phyloP scores from a whole-genome alignment of 23 tunicate genomes.

The Oikopleura dioica region DNA sequence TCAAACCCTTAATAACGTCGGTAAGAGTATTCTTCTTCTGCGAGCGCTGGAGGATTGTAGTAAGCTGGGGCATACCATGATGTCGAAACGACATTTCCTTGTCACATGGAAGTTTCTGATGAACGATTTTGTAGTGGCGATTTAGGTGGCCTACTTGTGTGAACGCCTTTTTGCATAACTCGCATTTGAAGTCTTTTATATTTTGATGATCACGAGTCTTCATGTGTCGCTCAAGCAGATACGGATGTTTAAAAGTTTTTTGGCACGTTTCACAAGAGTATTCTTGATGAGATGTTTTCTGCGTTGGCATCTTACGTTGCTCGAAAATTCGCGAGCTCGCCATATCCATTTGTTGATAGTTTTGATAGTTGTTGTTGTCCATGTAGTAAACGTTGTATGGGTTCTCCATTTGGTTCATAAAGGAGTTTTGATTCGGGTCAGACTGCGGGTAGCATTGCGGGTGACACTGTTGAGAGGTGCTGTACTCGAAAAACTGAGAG shows the following conservation, averaged over 20 bases:
- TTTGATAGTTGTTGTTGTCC: no score
- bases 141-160: not conserved
- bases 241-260: not conserved
- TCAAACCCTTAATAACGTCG: constrained; percentile 5
- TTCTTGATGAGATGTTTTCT: no score
- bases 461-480: no score
- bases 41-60: not conserved
- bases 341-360: no score
- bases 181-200: constrained; percentile 9
- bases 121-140: not conserved
- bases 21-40: not conserved
- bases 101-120: not conserved
- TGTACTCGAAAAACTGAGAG: no score
- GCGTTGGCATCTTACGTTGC: no score
- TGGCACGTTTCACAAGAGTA: not conserved
- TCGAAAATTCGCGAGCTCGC: no score
- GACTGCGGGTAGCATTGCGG: no score
- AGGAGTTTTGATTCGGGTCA: no score
- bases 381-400: no score
- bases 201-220: not conserved
- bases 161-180: not conserved
- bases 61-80: not conserved
- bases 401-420: no score
- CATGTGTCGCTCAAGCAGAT: not conserved
- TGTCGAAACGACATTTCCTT: not conserved